Evolutionary conservation across 2,888 invertebrate species (phyloP), one percentile per base, ranked within the genome.

Genomic region (Drosophila phalerata): DNA sequence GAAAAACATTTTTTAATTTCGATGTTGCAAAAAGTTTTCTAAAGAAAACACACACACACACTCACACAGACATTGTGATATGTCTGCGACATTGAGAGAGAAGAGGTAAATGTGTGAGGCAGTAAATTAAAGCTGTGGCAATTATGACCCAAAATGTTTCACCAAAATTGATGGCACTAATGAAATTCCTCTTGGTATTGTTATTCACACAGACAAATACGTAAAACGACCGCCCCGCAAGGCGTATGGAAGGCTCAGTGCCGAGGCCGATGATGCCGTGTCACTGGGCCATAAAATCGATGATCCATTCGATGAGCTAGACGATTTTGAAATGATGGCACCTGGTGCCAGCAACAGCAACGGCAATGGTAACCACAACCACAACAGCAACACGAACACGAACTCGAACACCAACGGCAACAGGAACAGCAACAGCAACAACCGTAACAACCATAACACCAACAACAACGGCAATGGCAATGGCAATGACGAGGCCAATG

Each of bases 221-320:
- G 92, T 91, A 34, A 92, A 93, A 74, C 84, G 92, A 38, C 92
- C 93, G 52, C 93, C 91, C 28, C 90, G 92, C 38, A 93, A 92
- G 75, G 92, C 92, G n/a, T 92, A 92, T 63, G 92, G 92, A 3
- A 86, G 92, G 22, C 86, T 92, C 15, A 92, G 92, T 71, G 90
- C 89, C 49, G 93, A 93, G 75, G 92, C 93, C 15, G 92, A 92
- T 76, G 85, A 86, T 64, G 88, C 77, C 81, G 84, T 89, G 78
- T 91, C 92, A 37, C 76, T 90, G 65, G 89, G 91, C 75, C 92
- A 90, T 73, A 91, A 90, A 90, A 90, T 92, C 81, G 92, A 92
- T 87, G 90, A 92, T 89, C 90, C 91, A 51, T 92, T 91, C 73
- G 91, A 92, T 73, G 92, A 92, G 72, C 79, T 91, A 69, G 92